phyloP scores from a whole-genome alignment of 2,113 vertebrate species.

The Scopus umbretta region DNA sequence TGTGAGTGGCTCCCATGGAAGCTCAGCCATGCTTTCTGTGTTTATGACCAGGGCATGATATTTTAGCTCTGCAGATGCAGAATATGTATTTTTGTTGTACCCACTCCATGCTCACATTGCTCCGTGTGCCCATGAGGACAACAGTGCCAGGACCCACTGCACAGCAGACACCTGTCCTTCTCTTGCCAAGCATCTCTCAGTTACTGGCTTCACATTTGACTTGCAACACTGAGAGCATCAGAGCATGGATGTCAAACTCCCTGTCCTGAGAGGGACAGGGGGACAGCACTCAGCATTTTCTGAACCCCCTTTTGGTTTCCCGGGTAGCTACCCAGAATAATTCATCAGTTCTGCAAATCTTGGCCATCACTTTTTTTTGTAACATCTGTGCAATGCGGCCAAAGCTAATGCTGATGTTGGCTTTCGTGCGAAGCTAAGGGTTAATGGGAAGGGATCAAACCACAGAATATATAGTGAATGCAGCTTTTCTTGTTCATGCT shows the following conservation, averaged over 20 bases:
- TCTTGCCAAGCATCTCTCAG: background rate
- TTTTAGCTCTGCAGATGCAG: background rate
- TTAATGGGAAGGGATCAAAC: background rate
- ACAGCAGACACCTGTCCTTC: rapidly evolving
- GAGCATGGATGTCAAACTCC: background rate
- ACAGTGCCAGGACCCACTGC: background rate
- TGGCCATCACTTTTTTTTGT: background rate
- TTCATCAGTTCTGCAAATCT: background rate
- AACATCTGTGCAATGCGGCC: background rate
- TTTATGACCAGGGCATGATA: background rate
- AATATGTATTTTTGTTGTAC: background rate
- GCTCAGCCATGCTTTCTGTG: rapidly evolving
- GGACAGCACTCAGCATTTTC: background rate
- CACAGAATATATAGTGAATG: background rate
- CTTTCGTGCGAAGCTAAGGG: background rate
- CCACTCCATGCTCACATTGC: rapidly evolving
- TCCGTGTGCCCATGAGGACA: background rate
- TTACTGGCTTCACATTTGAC: background rate
- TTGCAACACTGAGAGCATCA: rapidly evolving
- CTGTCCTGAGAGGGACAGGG: rapidly evolving
- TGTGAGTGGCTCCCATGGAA: background rate
- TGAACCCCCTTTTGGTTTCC: background rate
- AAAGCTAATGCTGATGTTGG: conserved; percentile 38
- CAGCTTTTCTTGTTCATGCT: conserved; percentile 32
- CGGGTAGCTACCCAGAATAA: background rate